Evolutionary conservation across 23 tunicate genomes (phyloP), one percentile per base, ranked within the genome.

Genomic region (Corella eumyota): DNA sequence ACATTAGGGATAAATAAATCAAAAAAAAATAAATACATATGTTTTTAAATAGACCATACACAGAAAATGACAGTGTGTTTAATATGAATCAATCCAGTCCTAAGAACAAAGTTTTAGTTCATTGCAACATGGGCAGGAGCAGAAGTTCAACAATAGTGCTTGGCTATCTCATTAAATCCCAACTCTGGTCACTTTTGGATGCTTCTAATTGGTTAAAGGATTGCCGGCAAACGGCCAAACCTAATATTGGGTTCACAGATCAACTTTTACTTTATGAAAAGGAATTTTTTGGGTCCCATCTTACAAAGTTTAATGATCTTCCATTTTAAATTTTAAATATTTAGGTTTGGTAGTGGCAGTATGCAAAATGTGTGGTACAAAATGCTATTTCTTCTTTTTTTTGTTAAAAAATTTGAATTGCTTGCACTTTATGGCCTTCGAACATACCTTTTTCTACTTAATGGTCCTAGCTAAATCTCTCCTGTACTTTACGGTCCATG

Each of bases 91-190:
- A n/a, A n/a, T n/a, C n/a, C n/a, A n/a, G n/a, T n/a, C n/a, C n/a
- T n/a, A 78, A 55, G 22, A 81, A 73, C 61, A 25, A 63, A 6
- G 88, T 88, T 33, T 64, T 88, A 0, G 75, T 88, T 37, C 96
- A 88, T 55, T 88, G 96, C 55, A 73, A 78, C 71, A 22, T 78
- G 32, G 96, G 96, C 1, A 40, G 88, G 23, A 77, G 86, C 30
- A 77, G 96, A 25, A 88, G 96, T 47, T 78, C 90, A 4, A 78
- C 96, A 3, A 73, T 78, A 4, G 75, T 88, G 36, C 66, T 78
- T 25, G 96, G 81, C 6, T 88, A 72, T 45, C 54, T 88, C 7
- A 78, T 88, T 81, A 36, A 68, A 40, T 48, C 5, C 4, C 20
- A 21, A 34, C 30, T 45, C 2, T 62, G 71, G 77, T 65, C 96